Evolutionary conservation across 1,140 invertebrate species (phyloP).

Genomic region (Meloidogyne floridensis): DNA sequence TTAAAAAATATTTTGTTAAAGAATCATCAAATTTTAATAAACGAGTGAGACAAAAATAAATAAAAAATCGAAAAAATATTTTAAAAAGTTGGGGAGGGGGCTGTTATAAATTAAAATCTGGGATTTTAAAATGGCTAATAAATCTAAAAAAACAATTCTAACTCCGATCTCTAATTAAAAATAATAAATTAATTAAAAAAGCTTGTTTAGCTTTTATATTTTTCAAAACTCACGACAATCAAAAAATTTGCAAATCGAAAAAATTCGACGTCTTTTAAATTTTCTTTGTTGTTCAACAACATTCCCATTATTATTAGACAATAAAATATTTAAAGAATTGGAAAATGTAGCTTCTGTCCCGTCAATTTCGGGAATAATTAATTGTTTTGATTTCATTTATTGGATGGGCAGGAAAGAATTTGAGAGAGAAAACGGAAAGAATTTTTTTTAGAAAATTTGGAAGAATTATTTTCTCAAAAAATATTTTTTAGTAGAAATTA

Average conservation of each 20-base stretch:
- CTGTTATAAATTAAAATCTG: too few species aligned
- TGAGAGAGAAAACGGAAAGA: conserved; percentile 8
- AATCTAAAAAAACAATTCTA: neutral
- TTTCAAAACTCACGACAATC: conserved; percentile 32
- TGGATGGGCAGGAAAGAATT: conserved; percentile 1
- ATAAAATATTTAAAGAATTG: neutral
- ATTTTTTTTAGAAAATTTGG: conserved; percentile 32
- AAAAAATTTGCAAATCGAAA: conserved; percentile 32
- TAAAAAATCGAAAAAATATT: neutral
- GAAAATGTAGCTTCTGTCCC: neutral
- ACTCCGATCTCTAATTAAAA: neutral
- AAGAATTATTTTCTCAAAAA: neutral
- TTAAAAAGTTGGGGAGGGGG: neutral
- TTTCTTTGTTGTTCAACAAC: neutral
- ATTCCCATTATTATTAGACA: neutral
- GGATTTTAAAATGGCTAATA: too few species aligned
- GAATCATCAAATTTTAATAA: too few species aligned
- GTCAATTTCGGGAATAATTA: neutral
- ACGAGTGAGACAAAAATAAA: too few species aligned
- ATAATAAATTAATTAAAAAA: too few species aligned
- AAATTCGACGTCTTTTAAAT: conserved; percentile 17
- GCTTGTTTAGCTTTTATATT: neutral
- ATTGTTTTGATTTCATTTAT: conserved; percentile 12
- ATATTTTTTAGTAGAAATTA: neutral
- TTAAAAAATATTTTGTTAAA: neutral